Conservation (phyloP, 2,888 invertebrate genomes). For the Ectemnius continuus region DNA sequence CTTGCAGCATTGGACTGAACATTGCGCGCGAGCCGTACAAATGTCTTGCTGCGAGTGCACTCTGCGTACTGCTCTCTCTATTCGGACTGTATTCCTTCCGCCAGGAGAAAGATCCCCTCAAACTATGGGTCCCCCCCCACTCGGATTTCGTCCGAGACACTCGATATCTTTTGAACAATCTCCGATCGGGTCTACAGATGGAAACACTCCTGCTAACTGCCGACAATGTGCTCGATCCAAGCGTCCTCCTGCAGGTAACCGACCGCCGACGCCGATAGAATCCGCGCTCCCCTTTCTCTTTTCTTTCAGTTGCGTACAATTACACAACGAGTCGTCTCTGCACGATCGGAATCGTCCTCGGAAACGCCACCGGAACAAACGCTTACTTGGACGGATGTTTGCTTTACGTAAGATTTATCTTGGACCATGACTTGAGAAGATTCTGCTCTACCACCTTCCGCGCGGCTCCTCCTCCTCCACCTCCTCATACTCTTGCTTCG, state of each 20-base stretch:
- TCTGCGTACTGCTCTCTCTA: conserved; percentile 81
- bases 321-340: conserved; percentile 78
- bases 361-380: conserved; percentile 27
- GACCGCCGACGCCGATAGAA: not conserved
- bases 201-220: conserved; percentile 83
- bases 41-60: conserved; percentile 81
- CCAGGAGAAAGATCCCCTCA: conserved; percentile 87
- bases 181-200: conserved; percentile 82
- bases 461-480: no score
- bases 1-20: conserved; percentile 80
- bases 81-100: conserved; percentile 83
- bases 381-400: conserved; percentile 79
- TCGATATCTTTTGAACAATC: conserved; percentile 85
- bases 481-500: conserved; percentile 15
- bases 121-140: conserved; percentile 87
- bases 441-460: no score
- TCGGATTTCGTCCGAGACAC: conserved; percentile 85
- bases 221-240: conserved; percentile 83
- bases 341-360: conserved; percentile 58
- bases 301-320: conserved; percentile 78
- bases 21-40: conserved; percentile 82
- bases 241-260: conserved; percentile 77
- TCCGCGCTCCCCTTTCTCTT: not conserved
- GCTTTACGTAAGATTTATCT: conserved; percentile 78
- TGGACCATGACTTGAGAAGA: conserved; percentile 17